A percentile compares a stretch with the other conserved stretches of the same genome.
Conservation (phyloP, 2,113 vertebrate species). For the Elaphurus davidianus region DNA sequence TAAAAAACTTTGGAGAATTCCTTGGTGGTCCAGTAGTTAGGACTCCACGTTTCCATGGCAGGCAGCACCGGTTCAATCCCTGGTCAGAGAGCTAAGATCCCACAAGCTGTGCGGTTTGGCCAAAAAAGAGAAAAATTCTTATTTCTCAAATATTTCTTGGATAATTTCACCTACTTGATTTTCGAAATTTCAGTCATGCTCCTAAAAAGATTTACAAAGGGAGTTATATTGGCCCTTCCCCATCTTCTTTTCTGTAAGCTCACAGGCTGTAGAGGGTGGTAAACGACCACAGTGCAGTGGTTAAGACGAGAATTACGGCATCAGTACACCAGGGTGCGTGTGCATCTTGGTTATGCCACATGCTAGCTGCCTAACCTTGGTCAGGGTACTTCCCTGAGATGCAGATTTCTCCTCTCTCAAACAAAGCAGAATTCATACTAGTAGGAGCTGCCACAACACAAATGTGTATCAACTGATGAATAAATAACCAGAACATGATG, state of each 20-base stretch:
- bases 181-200: neutral
- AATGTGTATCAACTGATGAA: neutral
- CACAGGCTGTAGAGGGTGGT: neutral
- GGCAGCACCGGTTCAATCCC: neutral
- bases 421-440: neutral
- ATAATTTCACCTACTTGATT: neutral
- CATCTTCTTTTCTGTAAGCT: neutral
- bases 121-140: neutral
- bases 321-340: neutral
- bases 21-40: neutral
- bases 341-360: neutral
- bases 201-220: neutral
- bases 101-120: rapidly evolving
- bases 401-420: constrained; percentile 6
- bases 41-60: neutral
- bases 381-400: neutral
- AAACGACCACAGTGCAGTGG: neutral
- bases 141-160: neutral
- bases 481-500: neutral
- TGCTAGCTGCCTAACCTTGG: neutral
- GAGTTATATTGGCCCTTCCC: neutral
- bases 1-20: neutral
- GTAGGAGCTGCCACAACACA: neutral
- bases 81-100: neutral
- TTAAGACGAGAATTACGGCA: neutral